These are phyloP conservation scores for Hirtodrosophila trivittata DNA, from an alignment of 2,888 invertebrate genomes.

Conservation along the genomic window DNA sequence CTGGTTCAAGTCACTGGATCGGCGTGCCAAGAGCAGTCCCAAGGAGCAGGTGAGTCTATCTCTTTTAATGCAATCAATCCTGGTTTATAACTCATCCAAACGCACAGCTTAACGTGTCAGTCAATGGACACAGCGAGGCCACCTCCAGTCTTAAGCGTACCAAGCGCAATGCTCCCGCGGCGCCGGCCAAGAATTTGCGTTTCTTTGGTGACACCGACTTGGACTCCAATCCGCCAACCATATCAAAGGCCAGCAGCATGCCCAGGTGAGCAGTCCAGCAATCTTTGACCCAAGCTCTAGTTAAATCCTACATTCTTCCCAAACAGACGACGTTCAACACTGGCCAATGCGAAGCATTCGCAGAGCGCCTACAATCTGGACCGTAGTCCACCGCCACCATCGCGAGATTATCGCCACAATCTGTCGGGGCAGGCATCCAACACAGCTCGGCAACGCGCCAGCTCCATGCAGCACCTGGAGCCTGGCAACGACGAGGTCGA, in stretches of 20 bases:
- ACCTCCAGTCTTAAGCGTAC: slow-evolving; percentile 77
- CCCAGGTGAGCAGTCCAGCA: slow-evolving; percentile 67
- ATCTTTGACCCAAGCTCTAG: background rate
- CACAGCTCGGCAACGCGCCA: slow-evolving; percentile 74
- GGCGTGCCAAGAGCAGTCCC: slow-evolving; percentile 88
- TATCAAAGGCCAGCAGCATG: slow-evolving; percentile 82
- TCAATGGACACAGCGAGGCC: slow-evolving; percentile 71
- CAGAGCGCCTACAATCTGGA: slow-evolving; percentile 83
- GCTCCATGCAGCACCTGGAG: slow-evolving; percentile 83
- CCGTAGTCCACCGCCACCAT: slow-evolving; percentile 74
- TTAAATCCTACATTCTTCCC: background rate
- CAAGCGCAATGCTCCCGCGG: slow-evolving; percentile 68
- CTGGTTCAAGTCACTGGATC: slow-evolving; percentile 92
- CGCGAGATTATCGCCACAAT: slow-evolving; percentile 72
- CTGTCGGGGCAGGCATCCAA: slow-evolving; percentile 50
- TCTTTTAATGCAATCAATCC: too few species aligned
- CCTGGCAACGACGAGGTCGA: slow-evolving; percentile 81
- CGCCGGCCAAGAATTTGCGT: slow-evolving; percentile 87
- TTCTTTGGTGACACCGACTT: slow-evolving; percentile 94
- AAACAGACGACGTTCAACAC: slow-evolving; percentile 72
- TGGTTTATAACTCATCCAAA: background rate
- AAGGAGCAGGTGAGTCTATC: slow-evolving; percentile 77
- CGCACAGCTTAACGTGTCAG: slow-evolving; percentile 69
- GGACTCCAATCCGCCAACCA: slow-evolving; percentile 88
- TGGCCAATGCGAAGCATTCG: slow-evolving; percentile 81